Evolutionary conservation across 2,888 invertebrate genomes (phyloP), one percentile per base, ranked within the genome.

Genomic region (Scrobipalpa costella): DNA sequence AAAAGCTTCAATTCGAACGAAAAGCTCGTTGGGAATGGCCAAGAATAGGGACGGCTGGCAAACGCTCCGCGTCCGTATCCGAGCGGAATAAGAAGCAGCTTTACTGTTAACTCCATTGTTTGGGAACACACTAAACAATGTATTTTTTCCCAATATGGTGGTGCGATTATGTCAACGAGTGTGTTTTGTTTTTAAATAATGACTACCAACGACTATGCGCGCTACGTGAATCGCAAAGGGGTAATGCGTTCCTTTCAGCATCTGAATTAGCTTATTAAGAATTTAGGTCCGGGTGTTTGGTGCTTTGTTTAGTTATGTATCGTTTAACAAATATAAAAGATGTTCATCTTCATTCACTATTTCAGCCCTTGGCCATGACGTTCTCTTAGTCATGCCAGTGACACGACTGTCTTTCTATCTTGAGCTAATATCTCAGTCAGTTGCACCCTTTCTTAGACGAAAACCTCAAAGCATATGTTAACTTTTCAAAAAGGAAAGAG

Each of bases 51-150:
- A 61, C 36, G 50, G 8, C 36, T 34, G 36, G 34, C 80, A 75
- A 75, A 77, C 77, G 75, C 77, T 72, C 73, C 71, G 81, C 76
- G 85, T 86, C 84, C 85, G 84, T 85, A 85, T 88, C 87, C 88
- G 88, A 82, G 79, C 86, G 87, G 90, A 90, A 90, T 90, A 89
- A 89, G 88, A 90, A 91, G 75, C 84, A 89, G 86, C 74, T 82
- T 79, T 89, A 90, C 89, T 85, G 90, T 90, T 89, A 88, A 81
- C 80, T 84, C 86, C 84, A 89, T 90, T 90, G 89, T 90, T 85
- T 81, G 75, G 75, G 79, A 78, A 88, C 84, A 85, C 82, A 84
- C 83, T 76, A 77, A 86, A 88, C 89, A 88, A 86, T 88, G 90
- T 90, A 84, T 88, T 88, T 88, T 87, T 77, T 84, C 85, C 88